Evolutionary conservation across 2,888 invertebrate genomes (phyloP), one percentile per base, ranked within the genome.

Genomic region (Podotricha telesiphe): DNA sequence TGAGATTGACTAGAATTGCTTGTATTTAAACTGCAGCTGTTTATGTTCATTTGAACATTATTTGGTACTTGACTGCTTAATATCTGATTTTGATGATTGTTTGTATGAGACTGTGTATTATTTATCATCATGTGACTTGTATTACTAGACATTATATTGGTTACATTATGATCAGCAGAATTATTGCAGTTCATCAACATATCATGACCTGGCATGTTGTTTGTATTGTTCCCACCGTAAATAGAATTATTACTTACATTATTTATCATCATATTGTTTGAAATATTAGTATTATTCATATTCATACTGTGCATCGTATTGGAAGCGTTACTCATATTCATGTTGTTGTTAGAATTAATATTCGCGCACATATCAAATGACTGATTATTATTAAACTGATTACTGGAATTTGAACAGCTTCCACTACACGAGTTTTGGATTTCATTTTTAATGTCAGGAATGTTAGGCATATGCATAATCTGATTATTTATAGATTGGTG

Each of bases 381-480:
- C 68, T 87, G 89, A 73, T 68, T 90, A 71, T 81, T 89, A 8
- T 87, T 65, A 77, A 88, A 92, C 72, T 89, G 91, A 13, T 86
- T 68, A 64, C 77, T 85, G 69, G 84, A 90, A 68, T 86, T 91
- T 19, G 91, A 82, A 72, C 93, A 93, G 76, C 87, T 91, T 7
- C 91, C 92, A 74, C 90, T 85, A 73, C 93, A 93, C 6, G 91
- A 86, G 75, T 84, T 90, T 79, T 90, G 88, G 47, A 92, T 90
- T 75, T 93, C 93, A 77, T 88, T 92, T 80, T 93, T 93, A 34
- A 93, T 93, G 71, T 93, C 93, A 7, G 92, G 88, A 74, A 92
- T 93, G 74, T 88, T 92, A 6, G 89, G 87, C 69, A 82, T 85
- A 73, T 93, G 93, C 87, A 93, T 88, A 74, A 93, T 84, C 13